Evolutionary conservation across 2,888 invertebrate species (phyloP).

Genomic region (Autographa gamma): DNA sequence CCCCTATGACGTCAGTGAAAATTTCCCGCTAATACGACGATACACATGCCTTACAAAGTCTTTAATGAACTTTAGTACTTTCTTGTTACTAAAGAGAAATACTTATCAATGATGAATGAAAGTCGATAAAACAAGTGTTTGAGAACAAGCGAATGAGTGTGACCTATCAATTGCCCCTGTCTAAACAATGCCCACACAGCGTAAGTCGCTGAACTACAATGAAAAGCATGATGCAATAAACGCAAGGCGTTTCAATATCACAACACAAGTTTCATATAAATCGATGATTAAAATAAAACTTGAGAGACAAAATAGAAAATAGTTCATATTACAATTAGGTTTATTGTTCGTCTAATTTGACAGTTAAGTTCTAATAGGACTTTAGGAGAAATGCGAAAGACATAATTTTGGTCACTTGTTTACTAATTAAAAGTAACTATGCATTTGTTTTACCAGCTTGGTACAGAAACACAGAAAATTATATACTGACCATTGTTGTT

Average conservation of each 20-base stretch:
- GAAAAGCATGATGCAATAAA: conserved; percentile 50
- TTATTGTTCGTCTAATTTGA: neutral
- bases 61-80: neutral
- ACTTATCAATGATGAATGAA: conserved; percentile 18
- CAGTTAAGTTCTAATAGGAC: neutral
- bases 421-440: neutral
- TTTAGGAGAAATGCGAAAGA: neutral
- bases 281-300: neutral
- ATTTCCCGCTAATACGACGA: conserved; percentile 1
- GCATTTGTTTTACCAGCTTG: neutral
- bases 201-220: neutral
- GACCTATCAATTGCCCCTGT: conserved; percentile 28
- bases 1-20: neutral
- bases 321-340: neutral
- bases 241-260: conserved; percentile 40
- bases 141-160: conserved; percentile 7
- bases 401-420: neutral
- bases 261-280: conserved; percentile 2
- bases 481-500: neutral
- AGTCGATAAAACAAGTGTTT: neutral
- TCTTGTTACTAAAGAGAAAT: neutral
- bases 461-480: neutral
- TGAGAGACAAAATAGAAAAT: neutral
- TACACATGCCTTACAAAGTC: neutral
- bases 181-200: conserved; percentile 3